Base-by-base conservation (phyloP, 2,113 vertebrate genomes). In the Ochotona princeps region DNA sequence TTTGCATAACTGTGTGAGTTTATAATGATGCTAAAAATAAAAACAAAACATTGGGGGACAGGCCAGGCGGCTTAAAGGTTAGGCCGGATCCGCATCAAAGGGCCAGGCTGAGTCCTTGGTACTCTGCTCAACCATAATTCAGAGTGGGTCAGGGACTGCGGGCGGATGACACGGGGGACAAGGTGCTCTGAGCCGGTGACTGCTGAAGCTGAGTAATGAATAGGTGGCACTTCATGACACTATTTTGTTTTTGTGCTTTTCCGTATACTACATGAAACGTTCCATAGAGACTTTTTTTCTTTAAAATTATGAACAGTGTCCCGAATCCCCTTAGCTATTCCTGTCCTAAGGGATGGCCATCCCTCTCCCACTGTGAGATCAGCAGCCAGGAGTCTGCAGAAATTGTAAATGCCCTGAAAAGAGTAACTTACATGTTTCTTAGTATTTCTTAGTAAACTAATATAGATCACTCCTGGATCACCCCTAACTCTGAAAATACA, bases 271-370 rank as follows among this genome's bases (percentile, higher is more conserved):
- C 25, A 83, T 81, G 23, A 76, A 75, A 23, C 73, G 83, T 78
- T 15, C 65, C 67, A 67, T n/a, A 47, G 25, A 80, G 72, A 11
- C 9, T 13, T 3, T 38, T 94, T 91, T 63, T 83, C 32, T 49
- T 92, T 78, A 44, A 63, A 65, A 74, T 75, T 90, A 80, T 70
- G 87, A 81, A 87, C 12, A 70, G n/a, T 8, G 79, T 89, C 11
- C 13, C 26, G 21, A 65, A 20, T 78, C 86, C 78, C 78, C 35
- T 65, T 70, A 61, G 38, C 38, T 47, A 81, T 35, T 89, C 61
- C 87, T 65, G 20, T 85, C 75, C 57, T 69, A 79, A 23, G 32
- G 17, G 26, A 38, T 23, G 26, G 10, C 8, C 44, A n/a, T 61
- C 21, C 20, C 11, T 57, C 30, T 80, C 72, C 32, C 9, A 69